Conservation (phyloP, 2,797 vertebrate genomes). For the Eulemur rubriventer region DNA sequence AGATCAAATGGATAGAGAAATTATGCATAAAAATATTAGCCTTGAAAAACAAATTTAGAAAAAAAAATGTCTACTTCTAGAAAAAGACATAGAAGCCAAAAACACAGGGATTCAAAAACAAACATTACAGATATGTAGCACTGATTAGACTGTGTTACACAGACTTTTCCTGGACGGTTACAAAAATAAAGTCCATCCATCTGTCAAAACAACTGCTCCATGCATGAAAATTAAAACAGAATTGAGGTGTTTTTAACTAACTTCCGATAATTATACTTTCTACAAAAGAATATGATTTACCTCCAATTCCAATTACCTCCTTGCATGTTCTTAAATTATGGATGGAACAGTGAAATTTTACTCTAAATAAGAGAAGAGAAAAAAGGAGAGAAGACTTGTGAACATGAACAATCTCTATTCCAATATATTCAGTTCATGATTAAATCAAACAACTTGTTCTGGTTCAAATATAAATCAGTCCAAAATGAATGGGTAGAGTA, state of each 20-base stretch:
- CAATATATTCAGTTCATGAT: conserved; percentile 64
- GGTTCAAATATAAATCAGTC: conserved; percentile 52
- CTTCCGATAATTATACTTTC: conserved; percentile 83
- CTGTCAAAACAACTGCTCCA: conserved; percentile 91
- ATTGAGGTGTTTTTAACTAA: conserved; percentile 84
- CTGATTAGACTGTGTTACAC: conserved; percentile 83
- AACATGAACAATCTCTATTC: conserved; percentile 57
- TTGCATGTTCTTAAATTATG: conserved; percentile 68
- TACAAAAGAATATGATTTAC: conserved; percentile 80
- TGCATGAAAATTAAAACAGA: conserved; percentile 84
- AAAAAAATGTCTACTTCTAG: conserved; percentile 73
- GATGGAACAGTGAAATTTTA: conserved; percentile 66
- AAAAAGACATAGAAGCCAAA: conserved; percentile 79
- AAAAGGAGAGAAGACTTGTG: conserved; percentile 66
- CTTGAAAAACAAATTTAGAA: conserved; percentile 80
- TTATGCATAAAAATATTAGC: conserved; percentile 75
- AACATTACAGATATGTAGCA: conserved; percentile 82
- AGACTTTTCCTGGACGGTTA: conserved; percentile 87
- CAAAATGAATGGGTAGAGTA: conserved; percentile 72
- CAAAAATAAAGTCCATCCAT: conserved; percentile 91
- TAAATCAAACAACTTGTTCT: conserved; percentile 56
- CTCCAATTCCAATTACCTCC: conserved; percentile 68
- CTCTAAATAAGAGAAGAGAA: conserved; percentile 65
- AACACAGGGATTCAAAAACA: conserved; percentile 81
- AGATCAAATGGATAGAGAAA: conserved; percentile 59